Evolutionary conservation across 2,888 invertebrate genomes (phyloP).

Genomic region (Bombylius major): DNA sequence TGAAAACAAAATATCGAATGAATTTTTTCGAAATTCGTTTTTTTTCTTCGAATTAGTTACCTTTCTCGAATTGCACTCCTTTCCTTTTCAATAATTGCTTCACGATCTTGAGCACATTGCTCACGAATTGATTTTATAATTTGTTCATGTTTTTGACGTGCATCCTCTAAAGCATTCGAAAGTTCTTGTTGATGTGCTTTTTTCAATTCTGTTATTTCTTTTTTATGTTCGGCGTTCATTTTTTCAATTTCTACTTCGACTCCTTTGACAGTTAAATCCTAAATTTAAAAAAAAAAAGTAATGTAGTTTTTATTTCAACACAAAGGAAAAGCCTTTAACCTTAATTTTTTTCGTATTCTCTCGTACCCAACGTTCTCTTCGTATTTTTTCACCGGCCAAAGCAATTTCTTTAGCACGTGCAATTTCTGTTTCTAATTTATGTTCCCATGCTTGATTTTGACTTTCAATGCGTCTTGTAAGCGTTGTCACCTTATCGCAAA

Average conservation of each 20-base stretch:
- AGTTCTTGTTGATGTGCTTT: slow-evolving; percentile 50
- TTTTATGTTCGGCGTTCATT: slow-evolving; percentile 60
- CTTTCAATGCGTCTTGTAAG: slow-evolving; percentile 34
- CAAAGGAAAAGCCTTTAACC: slow-evolving; percentile 33
- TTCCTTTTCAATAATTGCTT: slow-evolving; percentile 48
- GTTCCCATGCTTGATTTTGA: slow-evolving; percentile 53
- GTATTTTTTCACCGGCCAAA: slow-evolving; percentile 60
- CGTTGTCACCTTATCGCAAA: slow-evolving; percentile 47
- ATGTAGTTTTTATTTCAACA: too few species aligned
- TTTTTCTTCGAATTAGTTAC: slow-evolving; percentile 21
- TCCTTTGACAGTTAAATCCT: slow-evolving; percentile 77
- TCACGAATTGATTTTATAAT: slow-evolving; percentile 47
- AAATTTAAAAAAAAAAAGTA: neutral
- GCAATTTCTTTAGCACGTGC: slow-evolving; percentile 63
- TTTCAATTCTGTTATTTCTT: slow-evolving; percentile 43
- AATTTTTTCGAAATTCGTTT: too few species aligned
- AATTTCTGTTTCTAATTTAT: slow-evolving; percentile 62
- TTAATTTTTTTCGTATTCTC: slow-evolving; percentile 77
- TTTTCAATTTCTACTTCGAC: slow-evolving; percentile 72
- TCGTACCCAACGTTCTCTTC: slow-evolving; percentile 68
- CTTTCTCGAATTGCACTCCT: slow-evolving; percentile 45
- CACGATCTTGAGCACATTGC: slow-evolving; percentile 48
- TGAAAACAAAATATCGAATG: slow-evolving; percentile 14
- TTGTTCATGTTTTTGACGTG: slow-evolving; percentile 47
- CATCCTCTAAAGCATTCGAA: slow-evolving; percentile 55